A percentile compares a stretch with the other conserved stretches of the same genome.
These are phyloP conservation scores for Actinia equina DNA, from an alignment of 64 coral and sea anemone species.

Conservation along the genomic window DNA sequence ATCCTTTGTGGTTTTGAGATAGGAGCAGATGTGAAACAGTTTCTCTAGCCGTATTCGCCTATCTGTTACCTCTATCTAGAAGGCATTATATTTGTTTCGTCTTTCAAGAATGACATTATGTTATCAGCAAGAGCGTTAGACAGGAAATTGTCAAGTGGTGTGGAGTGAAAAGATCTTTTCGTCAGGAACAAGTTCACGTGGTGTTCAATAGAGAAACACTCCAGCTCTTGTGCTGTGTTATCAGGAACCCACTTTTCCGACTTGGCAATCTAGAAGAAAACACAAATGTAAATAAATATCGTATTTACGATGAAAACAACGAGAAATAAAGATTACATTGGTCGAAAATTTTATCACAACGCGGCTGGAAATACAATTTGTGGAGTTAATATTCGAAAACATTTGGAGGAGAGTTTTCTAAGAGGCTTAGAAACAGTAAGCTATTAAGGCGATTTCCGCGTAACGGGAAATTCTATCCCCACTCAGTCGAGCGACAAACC, in stretches of 20 bases:
- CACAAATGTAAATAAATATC: neutral
- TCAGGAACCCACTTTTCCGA: neutral
- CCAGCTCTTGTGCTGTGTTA: neutral
- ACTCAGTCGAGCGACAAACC: neutral
- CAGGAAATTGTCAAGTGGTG: conserved; percentile 15
- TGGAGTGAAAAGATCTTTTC: conserved; percentile 13
- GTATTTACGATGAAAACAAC: neutral
- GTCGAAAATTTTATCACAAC: neutral
- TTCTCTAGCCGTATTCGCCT: conserved; percentile 12
- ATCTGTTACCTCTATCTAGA: conserved; percentile 14
- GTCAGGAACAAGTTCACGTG: neutral
- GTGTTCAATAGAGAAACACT: neutral
- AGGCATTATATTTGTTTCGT: conserved; percentile 10
- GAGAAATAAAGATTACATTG: neutral
- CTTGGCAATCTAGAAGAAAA: neutral
- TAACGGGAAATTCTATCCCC: neutral
- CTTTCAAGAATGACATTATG: neutral
- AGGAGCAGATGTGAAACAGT: conserved; percentile 14
- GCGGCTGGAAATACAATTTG: conserved; percentile 5
- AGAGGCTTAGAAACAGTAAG: conserved; percentile 5
- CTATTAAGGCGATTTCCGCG: conserved; percentile 7
- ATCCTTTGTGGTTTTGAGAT: conserved; percentile 13
- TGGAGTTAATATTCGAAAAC: neutral
- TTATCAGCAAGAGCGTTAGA: conserved; percentile 12
- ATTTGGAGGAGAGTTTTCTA: neutral